These are phyloP conservation scores for Vandiemenella viatica DNA, from an alignment of 2,888 invertebrate genomes.

Conservation along the genomic window DNA sequence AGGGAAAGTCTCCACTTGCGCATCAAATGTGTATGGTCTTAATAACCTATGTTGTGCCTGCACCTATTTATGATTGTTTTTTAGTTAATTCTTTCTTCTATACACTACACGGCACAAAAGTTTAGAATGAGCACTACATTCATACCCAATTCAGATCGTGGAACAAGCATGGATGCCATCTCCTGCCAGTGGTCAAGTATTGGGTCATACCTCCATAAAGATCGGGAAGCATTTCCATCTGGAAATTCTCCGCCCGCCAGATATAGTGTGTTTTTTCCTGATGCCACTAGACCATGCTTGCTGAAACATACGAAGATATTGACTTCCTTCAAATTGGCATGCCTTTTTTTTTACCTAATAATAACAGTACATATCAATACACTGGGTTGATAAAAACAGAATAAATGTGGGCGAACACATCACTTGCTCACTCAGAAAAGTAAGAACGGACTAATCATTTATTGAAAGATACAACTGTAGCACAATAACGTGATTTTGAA, in stretches of 20 bases:
- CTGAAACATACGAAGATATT: conserved; percentile 21
- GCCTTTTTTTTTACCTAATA: not conserved
- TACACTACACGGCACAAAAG: too few species aligned
- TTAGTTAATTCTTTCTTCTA: too few species aligned
- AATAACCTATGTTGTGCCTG: too few species aligned
- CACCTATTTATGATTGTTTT: too few species aligned
- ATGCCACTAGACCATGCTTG: conserved; percentile 34
- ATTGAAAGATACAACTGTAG: too few species aligned
- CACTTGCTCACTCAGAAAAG: too few species aligned
- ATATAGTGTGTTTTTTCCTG: conserved; percentile 31
- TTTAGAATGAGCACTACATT: too few species aligned
- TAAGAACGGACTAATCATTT: too few species aligned
- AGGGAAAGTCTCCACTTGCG: too few species aligned
- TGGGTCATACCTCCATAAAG: conserved; percentile 33
- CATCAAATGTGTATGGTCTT: too few species aligned
- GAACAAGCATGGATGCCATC: conserved; percentile 32
- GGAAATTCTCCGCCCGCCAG: conserved; percentile 35
- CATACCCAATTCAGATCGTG: conserved; percentile 33
- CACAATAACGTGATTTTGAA: too few species aligned
- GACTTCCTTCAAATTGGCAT: not conserved
- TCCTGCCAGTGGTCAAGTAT: conserved; percentile 32
- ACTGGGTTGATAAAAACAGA: not conserved
- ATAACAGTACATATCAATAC: not conserved
- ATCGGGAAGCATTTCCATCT: conserved; percentile 32
- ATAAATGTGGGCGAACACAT: too few species aligned